These are phyloP conservation scores for Myioborus melanocephalus DNA, from an alignment of 2,797 vertebrate genomes.

Conservation along the genomic window DNA sequence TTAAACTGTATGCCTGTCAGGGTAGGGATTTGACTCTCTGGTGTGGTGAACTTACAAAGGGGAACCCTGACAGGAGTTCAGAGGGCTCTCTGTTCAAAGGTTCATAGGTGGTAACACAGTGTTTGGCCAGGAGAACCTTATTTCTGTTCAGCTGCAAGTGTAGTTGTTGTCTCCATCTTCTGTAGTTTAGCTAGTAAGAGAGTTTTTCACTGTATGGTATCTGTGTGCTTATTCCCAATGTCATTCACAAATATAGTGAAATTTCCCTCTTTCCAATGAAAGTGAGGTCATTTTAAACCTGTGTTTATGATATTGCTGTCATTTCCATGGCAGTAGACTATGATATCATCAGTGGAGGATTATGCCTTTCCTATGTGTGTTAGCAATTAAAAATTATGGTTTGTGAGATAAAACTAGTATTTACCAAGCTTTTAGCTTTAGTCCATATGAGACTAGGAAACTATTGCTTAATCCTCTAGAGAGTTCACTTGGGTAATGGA, in stretches of 20 bases:
- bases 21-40: slow-evolving; percentile 24
- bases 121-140: background rate
- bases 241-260: slow-evolving; percentile 18
- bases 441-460: slow-evolving; percentile 62
- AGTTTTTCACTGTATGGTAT: background rate
- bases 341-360: slow-evolving; percentile 67
- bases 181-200: background rate
- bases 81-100: background rate
- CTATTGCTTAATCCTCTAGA: slow-evolving; percentile 66
- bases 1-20: slow-evolving; percentile 40
- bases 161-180: background rate
- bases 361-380: slow-evolving; percentile 59
- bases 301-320: slow-evolving; percentile 64
- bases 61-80: background rate
- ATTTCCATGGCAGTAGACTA: slow-evolving; percentile 74
- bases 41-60: background rate
- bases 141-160: background rate
- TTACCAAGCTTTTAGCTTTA: slow-evolving; percentile 62
- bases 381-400: slow-evolving; percentile 71
- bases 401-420: slow-evolving; percentile 65
- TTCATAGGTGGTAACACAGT: background rate
- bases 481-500: slow-evolving; percentile 63
- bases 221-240: slow-evolving; percentile 11
- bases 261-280: slow-evolving; percentile 49
- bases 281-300: slow-evolving; percentile 59